Evolutionary conservation across 1,140 invertebrate genomes (phyloP), one percentile per base, ranked within the genome.

Genomic region (Vanessa atalanta): DNA sequence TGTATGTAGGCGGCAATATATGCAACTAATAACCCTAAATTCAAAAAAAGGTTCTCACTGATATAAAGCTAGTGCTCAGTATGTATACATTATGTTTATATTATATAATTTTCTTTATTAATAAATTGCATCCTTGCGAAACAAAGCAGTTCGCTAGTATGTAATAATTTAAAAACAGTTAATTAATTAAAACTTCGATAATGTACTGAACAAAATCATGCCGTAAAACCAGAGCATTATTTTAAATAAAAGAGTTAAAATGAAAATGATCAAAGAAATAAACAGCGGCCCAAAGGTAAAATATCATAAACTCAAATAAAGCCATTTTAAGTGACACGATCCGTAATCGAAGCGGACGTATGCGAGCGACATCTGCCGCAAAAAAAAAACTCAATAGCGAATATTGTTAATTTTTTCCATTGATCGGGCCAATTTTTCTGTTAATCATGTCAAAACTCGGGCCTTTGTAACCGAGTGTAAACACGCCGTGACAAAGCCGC

Each of bases 401-500:
- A 76, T 76, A 76, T 76, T 77, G 71, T 73, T 70, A 69, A 71
- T 73, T 79, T 79, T 79, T 70, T 65, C 43, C 67, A 83, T 81
- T 75, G 68, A 82, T 80, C 81, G 65, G 66, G 80, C 80, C 84
- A 89, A 89, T 88, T 88, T 88, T 85, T 86, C 83, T 86, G 83
- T 88, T 88, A 87, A 87, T 87, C 83, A 87, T 84, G 87, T 90
- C 86, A 87, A 83, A 89, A 88, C 79, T 82, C 57, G 50, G 78
- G 16, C 67, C 81, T 84, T 85, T 81, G 85, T 82, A 76, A 60
- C 37, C 31, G 77, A 82, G 83, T 86, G 83, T 90, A 90, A 88
- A 88, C 88, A 88, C 79, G 86, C 64, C 37, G 74, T 72, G 66
- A 88, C 84, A 87, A 87, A 80, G 75, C 70, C 72, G 72, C 70